Conservation (phyloP, 2,797 vertebrate genomes). For the Balearica regulorum region DNA sequence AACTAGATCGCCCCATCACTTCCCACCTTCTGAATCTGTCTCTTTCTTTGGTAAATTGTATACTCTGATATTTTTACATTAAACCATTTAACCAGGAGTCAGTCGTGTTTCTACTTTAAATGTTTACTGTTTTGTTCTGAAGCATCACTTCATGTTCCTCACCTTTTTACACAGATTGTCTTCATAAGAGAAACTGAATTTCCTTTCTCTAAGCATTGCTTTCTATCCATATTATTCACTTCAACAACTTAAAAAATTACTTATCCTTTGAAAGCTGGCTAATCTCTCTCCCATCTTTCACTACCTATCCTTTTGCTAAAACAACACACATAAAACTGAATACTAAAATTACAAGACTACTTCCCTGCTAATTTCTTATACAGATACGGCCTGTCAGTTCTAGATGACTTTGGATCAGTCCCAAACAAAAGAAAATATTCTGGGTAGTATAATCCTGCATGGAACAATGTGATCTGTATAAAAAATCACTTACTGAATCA, state of each 20-base stretch:
- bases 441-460: conserved; percentile 1
- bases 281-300: conserved; percentile 42
- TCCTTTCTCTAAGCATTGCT: neutral
- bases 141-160: neutral
- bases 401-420: conserved; percentile 46
- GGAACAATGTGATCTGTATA: conserved; percentile 46
- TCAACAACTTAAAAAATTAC: conserved; percentile 12
- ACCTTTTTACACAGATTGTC: neutral
- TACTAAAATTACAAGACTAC: conserved; percentile 25
- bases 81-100: neutral
- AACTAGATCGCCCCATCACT: neutral
- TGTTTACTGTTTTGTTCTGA: neutral
- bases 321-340: conserved; percentile 49
- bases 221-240: neutral
- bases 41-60: neutral
- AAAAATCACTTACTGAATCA: conserved; percentile 56
- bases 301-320: conserved; percentile 52
- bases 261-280: conserved; percentile 17
- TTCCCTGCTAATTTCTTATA: conserved; percentile 57
- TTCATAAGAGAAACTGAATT: neutral
- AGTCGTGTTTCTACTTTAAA: neutral
- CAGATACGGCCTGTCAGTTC: conserved; percentile 5
- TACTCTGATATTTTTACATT: neutral
- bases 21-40: neutral
- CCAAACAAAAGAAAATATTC: conserved; percentile 50